These are phyloP conservation scores for Prietella phreatophila DNA, from an alignment of 2,113 vertebrate genomes.

Conservation along the genomic window DNA sequence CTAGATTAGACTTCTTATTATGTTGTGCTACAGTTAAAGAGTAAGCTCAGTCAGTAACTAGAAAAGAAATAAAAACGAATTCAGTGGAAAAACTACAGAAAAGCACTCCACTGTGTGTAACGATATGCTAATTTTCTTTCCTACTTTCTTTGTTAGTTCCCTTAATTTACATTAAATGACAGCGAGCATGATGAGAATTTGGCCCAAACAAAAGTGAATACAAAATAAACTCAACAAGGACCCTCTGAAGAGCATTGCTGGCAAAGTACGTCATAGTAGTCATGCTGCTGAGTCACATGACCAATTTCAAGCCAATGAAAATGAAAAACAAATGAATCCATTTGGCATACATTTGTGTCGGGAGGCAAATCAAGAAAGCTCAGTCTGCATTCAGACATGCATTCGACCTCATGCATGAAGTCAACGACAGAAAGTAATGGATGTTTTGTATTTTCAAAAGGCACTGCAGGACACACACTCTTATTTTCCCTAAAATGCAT, in stretches of 20 bases:
- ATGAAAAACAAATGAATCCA: not conserved
- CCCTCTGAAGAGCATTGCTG: not conserved
- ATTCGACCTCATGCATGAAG: not conserved
- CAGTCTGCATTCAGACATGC: not conserved
- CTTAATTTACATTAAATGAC: not conserved
- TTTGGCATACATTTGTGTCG: not conserved
- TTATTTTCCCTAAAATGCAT: not conserved
- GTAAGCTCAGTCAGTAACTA: not conserved
- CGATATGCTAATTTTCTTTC: not conserved
- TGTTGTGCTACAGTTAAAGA: not conserved
- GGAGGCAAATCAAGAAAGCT: not conserved
- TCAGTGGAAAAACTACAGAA: not conserved
- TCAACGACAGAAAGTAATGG: not conserved
- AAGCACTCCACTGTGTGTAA: not conserved
- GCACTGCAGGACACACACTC: not conserved
- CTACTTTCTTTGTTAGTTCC: not conserved
- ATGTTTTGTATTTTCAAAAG: not conserved
- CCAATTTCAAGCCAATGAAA: not conserved
- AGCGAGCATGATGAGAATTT: not conserved
- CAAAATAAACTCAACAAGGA: not conserved
- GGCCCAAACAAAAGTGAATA: not conserved
- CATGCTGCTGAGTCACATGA: not conserved
- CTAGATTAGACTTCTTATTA: not conserved
- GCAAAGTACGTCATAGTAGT: not conserved
- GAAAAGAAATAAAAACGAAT: not conserved